Base-by-base conservation (phyloP, 1,140 invertebrate genomes). In the Drosophila kohkoa region DNA sequence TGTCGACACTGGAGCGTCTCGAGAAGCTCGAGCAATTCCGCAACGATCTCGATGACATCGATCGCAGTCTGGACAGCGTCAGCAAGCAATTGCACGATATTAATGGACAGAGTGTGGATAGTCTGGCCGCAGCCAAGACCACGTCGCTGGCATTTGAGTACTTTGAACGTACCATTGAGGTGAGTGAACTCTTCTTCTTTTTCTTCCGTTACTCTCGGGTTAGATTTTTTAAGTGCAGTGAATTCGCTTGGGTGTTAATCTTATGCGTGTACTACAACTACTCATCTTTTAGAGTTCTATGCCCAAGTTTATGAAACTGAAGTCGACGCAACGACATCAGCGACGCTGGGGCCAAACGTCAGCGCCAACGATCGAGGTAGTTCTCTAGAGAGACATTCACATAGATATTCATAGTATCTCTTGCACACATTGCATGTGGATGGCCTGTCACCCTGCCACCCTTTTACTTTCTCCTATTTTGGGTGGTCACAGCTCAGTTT, bases 151-250 rank as follows among this genome's bases (percentile, higher is more conserved):
- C 96, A 46, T 97, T 97, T 90, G 93, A 94, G 52, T 95, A 96
- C 75, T 97, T 97, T 91, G 96, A 97, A 93, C 95, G 95, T 93
- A 97, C 96, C 52, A 95, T 97, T 77, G 93, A 95, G 93, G 96
- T 97, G 93, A 94, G 92, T 93, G 64, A 25, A 89, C 77, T 85
- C 75, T 38, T 35, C 28, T 5, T 7, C 5, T 13, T 11, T 41
- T 3, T 10, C 38, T 10, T 41, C 1, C 10, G 11, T 41, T 41
- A 10, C 0, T 5, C 38, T 41, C 0, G 0, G 11, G 38, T 41
- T 6, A 7, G 30, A 7, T 7, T 32, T 32, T 32, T 32, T 25
- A 25, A 32, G 32, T 32, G 32, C 32, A 32, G 35, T 8, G 20
- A 25, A 38, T 8, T 38, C 3, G 10, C 0, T 38, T 38, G 32